A percentile compares a stretch with the other conserved stretches of the same genome.
phyloP scores from a whole-genome alignment of 2,888 invertebrate species.

The Ennomos quercinarius region DNA sequence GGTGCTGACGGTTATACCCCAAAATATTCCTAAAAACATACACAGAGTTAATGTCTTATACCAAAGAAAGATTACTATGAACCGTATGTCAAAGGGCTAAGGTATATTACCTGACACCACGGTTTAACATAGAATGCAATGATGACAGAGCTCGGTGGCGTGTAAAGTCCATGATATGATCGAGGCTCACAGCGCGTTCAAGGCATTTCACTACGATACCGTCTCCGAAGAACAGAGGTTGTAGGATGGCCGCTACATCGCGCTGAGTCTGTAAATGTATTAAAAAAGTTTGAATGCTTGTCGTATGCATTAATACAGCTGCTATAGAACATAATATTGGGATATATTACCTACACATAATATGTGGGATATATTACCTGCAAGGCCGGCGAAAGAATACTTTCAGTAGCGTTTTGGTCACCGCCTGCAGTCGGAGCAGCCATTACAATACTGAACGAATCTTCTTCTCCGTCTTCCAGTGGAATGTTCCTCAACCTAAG shows the following conservation, averaged over 20 bases:
- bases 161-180: constrained; percentile 99
- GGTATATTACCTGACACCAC: constrained; percentile 89
- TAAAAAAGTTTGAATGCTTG: background rate
- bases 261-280: constrained; percentile 89
- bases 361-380: constrained; percentile 82
- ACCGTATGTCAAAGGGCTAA: constrained; percentile 6
- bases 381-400: constrained; percentile 92
- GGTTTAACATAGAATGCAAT: constrained; percentile 98
- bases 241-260: constrained; percentile 94
- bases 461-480: constrained; percentile 95
- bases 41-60: constrained; percentile 1
- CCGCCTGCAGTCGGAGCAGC: constrained; percentile 84
- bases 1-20: constrained; percentile 96
- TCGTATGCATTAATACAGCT: too few species aligned
- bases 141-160: constrained; percentile 97
- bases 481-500: constrained; percentile 92
- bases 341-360: too few species aligned
- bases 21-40: constrained; percentile 90
- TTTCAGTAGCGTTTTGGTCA: constrained; percentile 88
- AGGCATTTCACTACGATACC: constrained; percentile 97
- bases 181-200: constrained; percentile 95
- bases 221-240: constrained; percentile 95
- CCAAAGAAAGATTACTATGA: background rate
- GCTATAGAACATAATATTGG: too few species aligned
- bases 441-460: constrained; percentile 86